Conservation (phyloP, 2,797 vertebrate species). For the Acrossocheilus wenchowensis region DNA sequence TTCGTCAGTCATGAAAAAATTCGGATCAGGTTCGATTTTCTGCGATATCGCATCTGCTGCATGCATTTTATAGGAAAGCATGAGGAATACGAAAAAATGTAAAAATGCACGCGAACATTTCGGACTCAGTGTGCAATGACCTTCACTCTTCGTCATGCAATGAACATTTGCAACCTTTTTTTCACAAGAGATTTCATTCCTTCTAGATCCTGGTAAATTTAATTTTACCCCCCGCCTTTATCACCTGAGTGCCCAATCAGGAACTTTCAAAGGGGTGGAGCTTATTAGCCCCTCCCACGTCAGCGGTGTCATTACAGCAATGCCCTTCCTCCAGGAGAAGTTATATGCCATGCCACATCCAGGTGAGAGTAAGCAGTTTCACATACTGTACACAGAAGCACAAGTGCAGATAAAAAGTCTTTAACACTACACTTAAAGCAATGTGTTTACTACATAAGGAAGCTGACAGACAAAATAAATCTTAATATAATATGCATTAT, state of each 20-base stretch:
- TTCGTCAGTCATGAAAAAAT: too few species aligned
- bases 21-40: too few species aligned
- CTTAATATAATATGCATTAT: not conserved
- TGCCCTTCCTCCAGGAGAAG: constrained; percentile 81
- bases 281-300: constrained; percentile 69
- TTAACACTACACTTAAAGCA: not conserved
- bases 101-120: too few species aligned
- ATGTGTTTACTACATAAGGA: not conserved
- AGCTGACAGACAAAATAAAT: not conserved
- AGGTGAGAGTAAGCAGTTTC: constrained; percentile 65
- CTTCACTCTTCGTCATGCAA: not conserved
- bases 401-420: not conserved
- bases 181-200: not conserved
- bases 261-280: constrained; percentile 74
- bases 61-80: too few species aligned
- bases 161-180: not conserved
- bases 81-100: too few species aligned
- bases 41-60: too few species aligned
- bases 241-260: constrained; percentile 74
- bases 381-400: not conserved
- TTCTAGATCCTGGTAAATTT: constrained; percentile 81
- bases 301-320: constrained; percentile 73
- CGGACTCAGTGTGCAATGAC: too few species aligned
- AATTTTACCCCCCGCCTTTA: constrained; percentile 83
- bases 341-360: constrained; percentile 74